phyloP scores from a whole-genome alignment of 2,113 vertebrate genomes.

The Athene cunicularia region DNA sequence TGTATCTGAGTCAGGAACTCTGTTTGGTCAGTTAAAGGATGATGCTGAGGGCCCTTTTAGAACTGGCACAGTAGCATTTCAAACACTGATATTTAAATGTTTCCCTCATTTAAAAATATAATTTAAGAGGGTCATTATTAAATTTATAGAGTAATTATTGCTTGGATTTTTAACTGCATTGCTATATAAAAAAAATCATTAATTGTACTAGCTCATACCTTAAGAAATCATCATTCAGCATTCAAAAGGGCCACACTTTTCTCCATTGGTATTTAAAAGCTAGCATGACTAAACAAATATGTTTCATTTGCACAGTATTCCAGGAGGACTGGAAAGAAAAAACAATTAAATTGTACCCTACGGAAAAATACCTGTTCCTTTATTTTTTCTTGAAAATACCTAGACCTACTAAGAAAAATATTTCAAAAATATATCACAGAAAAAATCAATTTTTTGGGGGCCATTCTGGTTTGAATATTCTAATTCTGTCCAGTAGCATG shows the following conservation, averaged over 20 bases:
- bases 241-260: background rate
- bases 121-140: background rate
- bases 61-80: background rate
- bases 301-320: background rate
- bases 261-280: background rate
- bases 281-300: background rate
- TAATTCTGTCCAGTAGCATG: background rate
- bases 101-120: background rate
- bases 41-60: background rate
- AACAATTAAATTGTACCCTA: background rate
- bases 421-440: background rate
- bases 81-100: background rate
- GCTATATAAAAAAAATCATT: background rate
- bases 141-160: background rate
- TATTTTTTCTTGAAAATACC: background rate
- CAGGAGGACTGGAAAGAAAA: background rate
- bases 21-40: background rate
- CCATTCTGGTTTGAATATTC: background rate
- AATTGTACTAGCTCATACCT: background rate
- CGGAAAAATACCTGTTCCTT: background rate
- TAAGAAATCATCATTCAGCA: background rate
- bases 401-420: background rate
- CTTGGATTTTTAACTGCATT: background rate
- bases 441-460: background rate
- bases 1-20: background rate